Evolutionary conservation across 1,140 invertebrate species (phyloP).

Genomic region (Epicauta chinensis): DNA sequence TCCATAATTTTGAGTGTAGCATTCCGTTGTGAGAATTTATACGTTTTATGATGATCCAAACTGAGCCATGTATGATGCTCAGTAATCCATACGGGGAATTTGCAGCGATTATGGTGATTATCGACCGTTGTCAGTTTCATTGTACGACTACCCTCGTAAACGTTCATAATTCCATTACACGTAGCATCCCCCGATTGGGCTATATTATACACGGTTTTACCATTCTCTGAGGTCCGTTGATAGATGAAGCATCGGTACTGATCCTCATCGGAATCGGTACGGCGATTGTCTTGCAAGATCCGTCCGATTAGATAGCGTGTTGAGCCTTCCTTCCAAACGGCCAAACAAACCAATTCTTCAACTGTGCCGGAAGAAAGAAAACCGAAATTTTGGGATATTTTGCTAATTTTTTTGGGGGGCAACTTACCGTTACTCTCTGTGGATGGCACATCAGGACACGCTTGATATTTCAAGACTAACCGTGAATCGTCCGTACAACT

Average conservation of each 20-base stretch:
- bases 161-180: slow-evolving; percentile 64
- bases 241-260: slow-evolving; percentile 65
- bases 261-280: slow-evolving; percentile 51
- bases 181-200: slow-evolving; percentile 77
- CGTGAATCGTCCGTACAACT: slow-evolving; percentile 76
- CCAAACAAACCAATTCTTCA: slow-evolving; percentile 75
- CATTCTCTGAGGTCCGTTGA: slow-evolving; percentile 41
- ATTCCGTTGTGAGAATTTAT: slow-evolving; percentile 67
- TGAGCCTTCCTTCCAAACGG: slow-evolving; percentile 80
- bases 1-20: slow-evolving; percentile 59
- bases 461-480: slow-evolving; percentile 73
- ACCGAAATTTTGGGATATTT: too few species aligned
- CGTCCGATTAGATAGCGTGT: slow-evolving; percentile 72
- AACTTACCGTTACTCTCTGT: slow-evolving; percentile 61
- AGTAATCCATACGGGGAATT: slow-evolving; percentile 70
- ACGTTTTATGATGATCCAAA: slow-evolving; percentile 64
- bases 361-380: too few species aligned
- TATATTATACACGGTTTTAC: slow-evolving; percentile 52
- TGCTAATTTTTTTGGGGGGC: background rate
- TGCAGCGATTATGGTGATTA: slow-evolving; percentile 57
- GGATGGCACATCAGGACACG: slow-evolving; percentile 72
- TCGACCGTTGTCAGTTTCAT: slow-evolving; percentile 55
- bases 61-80: slow-evolving; percentile 73
- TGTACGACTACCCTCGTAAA: slow-evolving; percentile 57
- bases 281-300: slow-evolving; percentile 48